phyloP scores from a whole-genome alignment of 2,888 invertebrate genomes.

The Acanthoscelides obtectus region DNA sequence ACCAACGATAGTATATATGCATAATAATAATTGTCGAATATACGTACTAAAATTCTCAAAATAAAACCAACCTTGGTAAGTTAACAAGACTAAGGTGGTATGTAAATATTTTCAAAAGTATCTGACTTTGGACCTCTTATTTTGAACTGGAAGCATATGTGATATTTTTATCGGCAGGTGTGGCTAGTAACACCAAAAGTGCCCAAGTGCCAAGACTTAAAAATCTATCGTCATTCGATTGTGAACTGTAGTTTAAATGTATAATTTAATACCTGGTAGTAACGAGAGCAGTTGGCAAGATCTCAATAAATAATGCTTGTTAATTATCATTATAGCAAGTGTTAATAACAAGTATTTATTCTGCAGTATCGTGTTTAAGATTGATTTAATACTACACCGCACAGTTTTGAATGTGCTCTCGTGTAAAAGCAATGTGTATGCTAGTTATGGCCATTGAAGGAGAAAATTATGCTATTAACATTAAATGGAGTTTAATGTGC shows the following conservation, averaged over 20 bases:
- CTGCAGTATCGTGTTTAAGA: not conserved
- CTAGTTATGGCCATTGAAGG: not conserved
- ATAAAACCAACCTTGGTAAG: too few relatives aligned
- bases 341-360: not conserved
- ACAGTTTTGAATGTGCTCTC: not conserved
- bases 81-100: too few relatives aligned
- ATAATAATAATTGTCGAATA: too few relatives aligned
- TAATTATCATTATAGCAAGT: constrained; percentile 4
- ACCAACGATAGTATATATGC: too few relatives aligned
- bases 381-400: not conserved
- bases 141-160: too few relatives aligned
- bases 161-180: too few relatives aligned
- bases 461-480: not conserved
- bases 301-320: constrained; percentile 8
- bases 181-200: too few relatives aligned
- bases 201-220: not conserved
- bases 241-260: not conserved
- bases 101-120: too few relatives aligned
- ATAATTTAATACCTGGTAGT: not conserved
- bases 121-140: too few relatives aligned
- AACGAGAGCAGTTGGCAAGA: constrained; percentile 7
- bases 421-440: not conserved
- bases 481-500: not conserved
- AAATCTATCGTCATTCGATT: not conserved
- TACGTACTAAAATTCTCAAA: too few relatives aligned